phyloP scores from a whole-genome alignment of 2,797 vertebrate species.

The Fratercula arctica region DNA sequence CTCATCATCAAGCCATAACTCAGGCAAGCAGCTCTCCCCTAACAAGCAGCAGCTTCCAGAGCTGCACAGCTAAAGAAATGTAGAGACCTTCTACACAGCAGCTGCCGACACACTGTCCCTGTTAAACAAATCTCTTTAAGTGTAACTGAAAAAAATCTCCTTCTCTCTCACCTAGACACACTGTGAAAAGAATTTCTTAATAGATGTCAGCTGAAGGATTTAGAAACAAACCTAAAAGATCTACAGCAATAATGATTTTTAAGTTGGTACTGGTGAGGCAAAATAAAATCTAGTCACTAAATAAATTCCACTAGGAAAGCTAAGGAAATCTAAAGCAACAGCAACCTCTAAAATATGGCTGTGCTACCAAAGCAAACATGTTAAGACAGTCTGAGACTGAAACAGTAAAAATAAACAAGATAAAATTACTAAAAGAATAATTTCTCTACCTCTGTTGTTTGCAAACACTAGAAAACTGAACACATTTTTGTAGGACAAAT shows the following conservation, averaged over 20 bases:
- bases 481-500: neutral
- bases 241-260: slow-evolving; percentile 16
- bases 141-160: neutral
- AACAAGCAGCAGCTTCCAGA: slow-evolving; percentile 28
- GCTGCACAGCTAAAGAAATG: neutral
- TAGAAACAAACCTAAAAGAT: slow-evolving; percentile 48
- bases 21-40: slow-evolving; percentile 11
- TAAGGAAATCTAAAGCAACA: slow-evolving; percentile 33
- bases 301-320: slow-evolving; percentile 11
- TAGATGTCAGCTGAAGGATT: slow-evolving; percentile 6
- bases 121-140: slow-evolving; percentile 59
- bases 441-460: neutral
- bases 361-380: neutral
- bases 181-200: slow-evolving; percentile 30
- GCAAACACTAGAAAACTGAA: neutral
- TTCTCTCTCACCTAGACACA: slow-evolving; percentile 25
- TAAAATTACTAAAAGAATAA: neutral
- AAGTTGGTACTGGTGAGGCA: neutral
- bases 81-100: slow-evolving; percentile 12
- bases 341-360: neutral
- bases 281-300: slow-evolving; percentile 40
- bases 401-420: slow-evolving; percentile 15
- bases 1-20: neutral
- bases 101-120: slow-evolving; percentile 14
- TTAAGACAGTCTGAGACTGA: neutral